Percentiles rank a stretch among this genome's conserved stretches.
Conservation (phyloP, 2,888 invertebrate genomes). For the Ypsolopha sequella region DNA sequence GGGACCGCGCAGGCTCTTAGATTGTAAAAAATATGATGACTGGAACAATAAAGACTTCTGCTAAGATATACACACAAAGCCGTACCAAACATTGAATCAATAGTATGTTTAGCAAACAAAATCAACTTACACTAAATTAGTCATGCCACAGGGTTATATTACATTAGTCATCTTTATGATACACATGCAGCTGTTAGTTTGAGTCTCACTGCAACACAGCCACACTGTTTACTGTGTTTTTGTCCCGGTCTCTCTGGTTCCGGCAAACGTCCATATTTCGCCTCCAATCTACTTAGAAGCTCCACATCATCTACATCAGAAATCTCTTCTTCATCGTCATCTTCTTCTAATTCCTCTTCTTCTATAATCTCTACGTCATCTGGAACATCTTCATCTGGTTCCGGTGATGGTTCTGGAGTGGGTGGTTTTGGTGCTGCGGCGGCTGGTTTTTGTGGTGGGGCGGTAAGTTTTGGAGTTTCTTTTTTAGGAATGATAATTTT, state of each 20-base stretch:
- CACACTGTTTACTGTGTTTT: slow-evolving; percentile 51
- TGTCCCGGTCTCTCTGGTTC: slow-evolving; percentile 58
- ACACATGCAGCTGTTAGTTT: not conserved
- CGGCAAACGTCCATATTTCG: slow-evolving; percentile 79
- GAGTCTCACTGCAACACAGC: slow-evolving; percentile 15
- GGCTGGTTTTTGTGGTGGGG: slow-evolving; percentile 9
- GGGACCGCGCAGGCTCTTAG: no score
- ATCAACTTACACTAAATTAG: slow-evolving; percentile 53
- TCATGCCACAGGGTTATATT: slow-evolving; percentile 42
- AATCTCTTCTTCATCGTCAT: slow-evolving; percentile 63
- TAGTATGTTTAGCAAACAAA: slow-evolving; percentile 7
- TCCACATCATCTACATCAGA: slow-evolving; percentile 79
- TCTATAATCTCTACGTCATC: slow-evolving; percentile 61
- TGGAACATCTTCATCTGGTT: slow-evolving; percentile 22
- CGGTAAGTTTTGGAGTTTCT: slow-evolving; percentile 29
- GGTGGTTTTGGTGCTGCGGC: not conserved
- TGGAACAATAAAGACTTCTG: no score
- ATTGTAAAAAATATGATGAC: no score
- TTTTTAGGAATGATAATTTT: slow-evolving; percentile 33
- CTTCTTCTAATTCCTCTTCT: slow-evolving; percentile 59
- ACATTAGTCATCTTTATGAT: not conserved
- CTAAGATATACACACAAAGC: no score
- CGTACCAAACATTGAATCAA: no score
- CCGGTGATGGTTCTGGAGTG: not conserved
- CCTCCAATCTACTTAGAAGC: slow-evolving; percentile 76